These are phyloP conservation scores for Lamellibrachia luymesi DNA, from an alignment of 1,140 invertebrate genomes.

Conservation along the genomic window DNA sequence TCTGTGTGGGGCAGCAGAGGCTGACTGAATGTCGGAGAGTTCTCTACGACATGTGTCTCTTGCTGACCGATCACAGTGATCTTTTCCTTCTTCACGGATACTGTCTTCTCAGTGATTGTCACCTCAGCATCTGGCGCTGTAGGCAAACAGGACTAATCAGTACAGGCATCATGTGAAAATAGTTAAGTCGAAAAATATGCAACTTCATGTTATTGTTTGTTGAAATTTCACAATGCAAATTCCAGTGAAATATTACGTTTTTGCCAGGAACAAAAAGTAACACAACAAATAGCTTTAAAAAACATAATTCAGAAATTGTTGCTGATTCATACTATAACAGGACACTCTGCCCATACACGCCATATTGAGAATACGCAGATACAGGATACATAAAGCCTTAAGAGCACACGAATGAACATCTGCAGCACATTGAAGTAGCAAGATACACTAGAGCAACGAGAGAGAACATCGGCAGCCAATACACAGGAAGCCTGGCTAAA, in stretches of 20 bases:
- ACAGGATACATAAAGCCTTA: background rate
- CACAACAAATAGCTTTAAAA: background rate
- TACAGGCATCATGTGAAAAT: background rate
- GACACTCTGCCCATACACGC: too few species aligned
- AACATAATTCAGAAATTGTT: background rate
- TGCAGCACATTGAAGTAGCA: background rate
- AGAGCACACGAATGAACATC: background rate
- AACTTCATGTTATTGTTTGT: background rate
- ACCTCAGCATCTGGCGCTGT: slow-evolving; percentile 29
- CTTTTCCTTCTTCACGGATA: slow-evolving; percentile 32
- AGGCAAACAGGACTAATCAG: slow-evolving; percentile 13
- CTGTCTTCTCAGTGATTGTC: slow-evolving; percentile 33
- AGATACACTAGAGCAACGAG: background rate
- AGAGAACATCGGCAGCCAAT: background rate
- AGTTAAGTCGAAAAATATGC: background rate
- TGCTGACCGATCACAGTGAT: slow-evolving; percentile 39
- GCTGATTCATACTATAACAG: too few species aligned
- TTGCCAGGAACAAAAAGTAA: background rate
- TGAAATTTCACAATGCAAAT: background rate
- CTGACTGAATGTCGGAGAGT: slow-evolving; percentile 46
- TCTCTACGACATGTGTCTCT: slow-evolving; percentile 42
- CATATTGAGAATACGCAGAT: background rate
- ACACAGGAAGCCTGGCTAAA: background rate
- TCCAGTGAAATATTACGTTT: background rate
- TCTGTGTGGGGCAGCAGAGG: slow-evolving; percentile 41